Percentiles rank a stretch among this genome's conserved stretches.
phyloP scores from a whole-genome alignment of 2,797 vertebrate genomes.

The Remorina albescens region DNA sequence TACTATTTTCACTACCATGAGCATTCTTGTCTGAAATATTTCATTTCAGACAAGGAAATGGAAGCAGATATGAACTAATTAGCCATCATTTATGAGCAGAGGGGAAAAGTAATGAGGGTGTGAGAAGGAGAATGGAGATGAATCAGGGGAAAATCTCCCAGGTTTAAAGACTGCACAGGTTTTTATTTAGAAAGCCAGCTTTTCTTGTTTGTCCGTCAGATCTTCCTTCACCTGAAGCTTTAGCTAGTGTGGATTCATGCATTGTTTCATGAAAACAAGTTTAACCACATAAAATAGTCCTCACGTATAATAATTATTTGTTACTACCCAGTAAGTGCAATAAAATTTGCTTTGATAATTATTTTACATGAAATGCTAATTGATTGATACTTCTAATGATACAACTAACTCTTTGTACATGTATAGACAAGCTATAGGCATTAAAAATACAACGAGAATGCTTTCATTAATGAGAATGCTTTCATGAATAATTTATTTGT shows the following conservation, averaged over 20 bases:
- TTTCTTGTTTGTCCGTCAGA: conserved; percentile 4
- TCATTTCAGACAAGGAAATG: conserved; percentile 55
- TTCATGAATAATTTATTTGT: too few species aligned
- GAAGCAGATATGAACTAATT: conserved; percentile 64
- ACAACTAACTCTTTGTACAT: too few species aligned
- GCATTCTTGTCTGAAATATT: conserved; percentile 42
- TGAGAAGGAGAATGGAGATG: conserved; percentile 11
- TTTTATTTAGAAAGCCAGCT: background rate
- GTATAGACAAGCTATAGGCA: too few species aligned
- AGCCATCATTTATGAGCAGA: conserved; percentile 59
- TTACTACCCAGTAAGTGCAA: too few species aligned
- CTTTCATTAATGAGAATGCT: too few species aligned
- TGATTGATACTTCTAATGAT: too few species aligned
- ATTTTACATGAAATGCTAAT: too few species aligned
- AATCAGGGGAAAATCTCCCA: conserved; percentile 32
- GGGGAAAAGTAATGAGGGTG: conserved; percentile 35
- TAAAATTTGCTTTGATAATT: too few species aligned
- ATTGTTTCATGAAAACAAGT: background rate
- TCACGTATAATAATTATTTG: background rate
- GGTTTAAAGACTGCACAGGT: conserved; percentile 9
- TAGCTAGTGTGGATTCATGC: background rate
- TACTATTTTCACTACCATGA: conserved; percentile 14
- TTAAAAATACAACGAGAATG: too few species aligned
- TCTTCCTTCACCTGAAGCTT: background rate
- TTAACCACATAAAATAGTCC: background rate